phyloP scores from a whole-genome alignment of 2,888 invertebrate genomes.

The Acrocyrtus sp. region DNA sequence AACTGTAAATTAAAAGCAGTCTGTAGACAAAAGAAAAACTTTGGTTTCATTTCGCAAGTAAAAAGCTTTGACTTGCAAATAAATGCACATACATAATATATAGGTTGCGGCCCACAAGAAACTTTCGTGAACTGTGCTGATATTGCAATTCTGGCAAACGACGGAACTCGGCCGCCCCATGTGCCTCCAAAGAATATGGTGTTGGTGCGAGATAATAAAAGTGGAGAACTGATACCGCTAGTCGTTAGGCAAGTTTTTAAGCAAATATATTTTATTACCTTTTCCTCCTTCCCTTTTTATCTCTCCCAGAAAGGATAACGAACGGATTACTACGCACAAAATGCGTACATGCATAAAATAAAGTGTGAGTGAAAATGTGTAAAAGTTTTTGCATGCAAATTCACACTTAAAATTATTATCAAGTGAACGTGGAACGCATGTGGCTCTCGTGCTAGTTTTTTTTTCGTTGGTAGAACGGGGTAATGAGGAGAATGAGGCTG shows the following conservation, averaged over 20 bases:
- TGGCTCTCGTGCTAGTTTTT: no score
- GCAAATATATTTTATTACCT: background rate
- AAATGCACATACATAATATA: background rate
- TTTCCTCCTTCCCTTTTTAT: no score
- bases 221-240: constrained; percentile 47
- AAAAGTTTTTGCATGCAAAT: no score
- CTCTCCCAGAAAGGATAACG: background rate
- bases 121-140: constrained; percentile 93
- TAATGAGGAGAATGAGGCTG: no score
- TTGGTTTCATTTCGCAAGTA: background rate
- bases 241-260: constrained; percentile 42
- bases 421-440: no score
- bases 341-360: no score
- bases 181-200: constrained; percentile 40
- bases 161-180: constrained; percentile 72
- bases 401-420: no score
- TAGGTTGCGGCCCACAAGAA: constrained; percentile 85
- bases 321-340: background rate
- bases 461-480: background rate
- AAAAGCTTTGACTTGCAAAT: no score
- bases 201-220: constrained; percentile 37
- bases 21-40: background rate
- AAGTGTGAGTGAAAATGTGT: no score
- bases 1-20: background rate
- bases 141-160: constrained; percentile 82